These are phyloP conservation scores for Microctonus brassicae DNA, from an alignment of 2,888 invertebrate genomes.

Conservation along the genomic window DNA sequence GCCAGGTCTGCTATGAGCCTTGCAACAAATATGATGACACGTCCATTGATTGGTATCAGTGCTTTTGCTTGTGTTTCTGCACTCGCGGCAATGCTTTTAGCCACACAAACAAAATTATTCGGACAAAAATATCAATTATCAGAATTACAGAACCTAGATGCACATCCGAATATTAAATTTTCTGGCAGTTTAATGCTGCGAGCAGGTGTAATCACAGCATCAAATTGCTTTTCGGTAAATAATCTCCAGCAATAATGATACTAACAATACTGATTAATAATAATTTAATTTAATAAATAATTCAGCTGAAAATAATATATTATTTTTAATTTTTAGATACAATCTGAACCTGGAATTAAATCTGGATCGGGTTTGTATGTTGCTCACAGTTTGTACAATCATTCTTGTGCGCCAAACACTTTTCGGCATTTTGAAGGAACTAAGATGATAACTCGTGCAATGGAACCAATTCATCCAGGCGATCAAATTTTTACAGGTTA, in stretches of 20 bases:
- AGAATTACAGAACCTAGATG: constrained; percentile 52
- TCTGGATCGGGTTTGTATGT: constrained; percentile 65
- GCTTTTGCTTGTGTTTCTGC: constrained; percentile 66
- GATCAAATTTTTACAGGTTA: constrained; percentile 67
- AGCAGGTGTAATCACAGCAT: constrained; percentile 64
- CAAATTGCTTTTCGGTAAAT: constrained; percentile 66
- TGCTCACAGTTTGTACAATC: constrained; percentile 63
- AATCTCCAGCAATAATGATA: background rate
- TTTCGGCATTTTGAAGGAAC: constrained; percentile 65
- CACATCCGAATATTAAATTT: constrained; percentile 56
- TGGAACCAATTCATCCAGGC: constrained; percentile 60
- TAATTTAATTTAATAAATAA: too few relatives aligned
- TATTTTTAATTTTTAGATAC: constrained; percentile 53
- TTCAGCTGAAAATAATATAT: background rate
- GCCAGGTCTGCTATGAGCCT: constrained; percentile 62
- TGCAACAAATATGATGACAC: constrained; percentile 62
- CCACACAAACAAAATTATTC: constrained; percentile 62
- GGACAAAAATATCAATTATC: constrained; percentile 56
- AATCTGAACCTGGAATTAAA: constrained; percentile 63
- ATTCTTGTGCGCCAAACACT: constrained; percentile 65
- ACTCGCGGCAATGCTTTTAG: constrained; percentile 60
- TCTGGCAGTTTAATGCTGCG: constrained; percentile 64
- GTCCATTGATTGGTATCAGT: constrained; percentile 63
- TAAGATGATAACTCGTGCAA: constrained; percentile 64
- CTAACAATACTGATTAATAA: too few relatives aligned